Evolutionary conservation across 2,888 invertebrate species (phyloP).

Genomic region (Alitta virens): DNA sequence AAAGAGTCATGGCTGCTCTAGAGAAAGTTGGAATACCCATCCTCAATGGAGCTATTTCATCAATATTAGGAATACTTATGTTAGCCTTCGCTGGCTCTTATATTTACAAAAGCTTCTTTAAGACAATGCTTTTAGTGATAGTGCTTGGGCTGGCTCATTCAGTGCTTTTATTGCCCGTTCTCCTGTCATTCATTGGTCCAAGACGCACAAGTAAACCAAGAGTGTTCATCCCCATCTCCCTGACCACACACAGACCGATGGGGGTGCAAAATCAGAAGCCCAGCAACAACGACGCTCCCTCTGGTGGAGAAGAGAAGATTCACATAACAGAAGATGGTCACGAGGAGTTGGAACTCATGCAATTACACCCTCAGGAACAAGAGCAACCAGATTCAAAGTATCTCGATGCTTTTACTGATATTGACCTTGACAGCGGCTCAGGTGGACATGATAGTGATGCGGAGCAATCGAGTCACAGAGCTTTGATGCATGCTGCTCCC

Average conservation of each 20-base stretch:
- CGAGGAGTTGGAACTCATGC: neutral
- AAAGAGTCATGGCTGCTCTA: slow-evolving; percentile 26
- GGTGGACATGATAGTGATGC: no score
- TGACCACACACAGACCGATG: neutral
- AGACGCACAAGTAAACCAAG: slow-evolving; percentile 25
- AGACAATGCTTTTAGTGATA: slow-evolving; percentile 93
- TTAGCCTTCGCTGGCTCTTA: slow-evolving; percentile 87
- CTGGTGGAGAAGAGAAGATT: no score
- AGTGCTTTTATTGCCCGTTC: slow-evolving; percentile 76
- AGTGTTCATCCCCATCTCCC: slow-evolving; percentile 20
- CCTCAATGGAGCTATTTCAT: slow-evolving; percentile 28
- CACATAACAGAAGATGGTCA: neutral
- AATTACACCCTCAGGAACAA: neutral
- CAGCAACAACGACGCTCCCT: no score
- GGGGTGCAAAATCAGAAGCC: neutral
- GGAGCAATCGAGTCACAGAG: no score
- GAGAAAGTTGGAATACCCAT: slow-evolving; percentile 30
- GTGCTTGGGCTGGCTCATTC: slow-evolving; percentile 93
- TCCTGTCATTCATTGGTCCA: slow-evolving; percentile 44
- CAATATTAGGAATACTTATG: slow-evolving; percentile 81
- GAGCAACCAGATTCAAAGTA: no score
- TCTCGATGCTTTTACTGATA: no score
- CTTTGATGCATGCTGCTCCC: no score
- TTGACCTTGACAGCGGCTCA: no score
- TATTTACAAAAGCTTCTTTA: slow-evolving; percentile 92